Evolutionary conservation across 2,113 vertebrate species (phyloP).

Genomic region (Erinaceus europaeus): DNA sequence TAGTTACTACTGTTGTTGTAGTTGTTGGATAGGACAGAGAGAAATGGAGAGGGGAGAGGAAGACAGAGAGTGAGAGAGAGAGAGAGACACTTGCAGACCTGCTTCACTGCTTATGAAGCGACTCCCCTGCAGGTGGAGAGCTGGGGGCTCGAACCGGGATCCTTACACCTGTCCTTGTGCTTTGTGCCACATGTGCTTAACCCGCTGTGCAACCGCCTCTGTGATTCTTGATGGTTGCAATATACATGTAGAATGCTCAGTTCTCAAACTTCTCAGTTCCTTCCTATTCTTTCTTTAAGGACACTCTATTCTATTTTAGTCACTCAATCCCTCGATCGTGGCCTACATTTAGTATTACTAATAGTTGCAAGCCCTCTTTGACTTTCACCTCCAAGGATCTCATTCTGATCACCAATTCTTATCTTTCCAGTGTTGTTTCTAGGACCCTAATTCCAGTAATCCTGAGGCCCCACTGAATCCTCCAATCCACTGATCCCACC

Average conservation of each 20-base stretch:
- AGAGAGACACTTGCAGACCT: too few relatives aligned
- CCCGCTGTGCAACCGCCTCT: too few relatives aligned
- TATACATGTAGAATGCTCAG: accelerated
- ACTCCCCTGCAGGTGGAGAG: too few relatives aligned
- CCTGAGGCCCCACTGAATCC: background rate
- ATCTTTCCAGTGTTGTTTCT: background rate
- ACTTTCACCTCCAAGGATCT: background rate
- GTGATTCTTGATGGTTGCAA: background rate
- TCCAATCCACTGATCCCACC: background rate
- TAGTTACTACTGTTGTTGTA: too few relatives aligned
- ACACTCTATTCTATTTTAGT: background rate
- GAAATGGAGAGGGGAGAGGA: too few relatives aligned
- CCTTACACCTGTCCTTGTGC: too few relatives aligned
- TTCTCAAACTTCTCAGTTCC: background rate
- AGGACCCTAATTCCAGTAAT: background rate
- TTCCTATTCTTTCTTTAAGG: background rate
- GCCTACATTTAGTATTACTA: background rate
- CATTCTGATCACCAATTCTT: background rate
- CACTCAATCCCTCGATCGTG: background rate
- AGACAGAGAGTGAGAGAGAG: too few relatives aligned
- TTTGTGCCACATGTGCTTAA: too few relatives aligned
- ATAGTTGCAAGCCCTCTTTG: background rate
- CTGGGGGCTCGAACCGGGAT: too few relatives aligned
- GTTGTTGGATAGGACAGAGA: too few relatives aligned
- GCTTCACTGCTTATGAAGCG: too few relatives aligned